These are phyloP conservation scores for Cyprinodon brontotheroides DNA, from an alignment of 2,113 vertebrate genomes.

Conservation along the genomic window DNA sequence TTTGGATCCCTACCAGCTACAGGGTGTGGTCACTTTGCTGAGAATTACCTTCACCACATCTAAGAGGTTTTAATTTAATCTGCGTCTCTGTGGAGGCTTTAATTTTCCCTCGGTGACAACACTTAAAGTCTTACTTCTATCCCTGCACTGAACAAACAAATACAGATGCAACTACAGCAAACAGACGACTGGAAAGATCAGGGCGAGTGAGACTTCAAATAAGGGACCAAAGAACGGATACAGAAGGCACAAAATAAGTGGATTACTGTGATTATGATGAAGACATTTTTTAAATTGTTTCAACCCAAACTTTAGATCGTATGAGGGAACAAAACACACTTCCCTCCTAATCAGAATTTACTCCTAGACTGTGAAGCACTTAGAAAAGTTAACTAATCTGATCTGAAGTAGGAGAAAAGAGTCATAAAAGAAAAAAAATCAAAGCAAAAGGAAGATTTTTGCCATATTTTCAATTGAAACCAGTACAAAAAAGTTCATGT, in stretches of 20 bases:
- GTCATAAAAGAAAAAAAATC: too few relatives aligned
- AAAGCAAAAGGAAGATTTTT: too few relatives aligned
- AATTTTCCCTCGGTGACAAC: constrained; percentile 18
- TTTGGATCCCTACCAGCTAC: constrained; percentile 26
- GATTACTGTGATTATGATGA: background rate
- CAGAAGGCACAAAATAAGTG: background rate
- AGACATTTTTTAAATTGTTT: too few relatives aligned
- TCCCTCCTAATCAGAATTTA: background rate
- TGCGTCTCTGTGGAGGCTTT: constrained; percentile 33
- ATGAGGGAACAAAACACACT: background rate
- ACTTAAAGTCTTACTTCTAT: constrained; percentile 22
- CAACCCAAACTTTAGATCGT: too few relatives aligned
- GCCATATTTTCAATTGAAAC: too few relatives aligned
- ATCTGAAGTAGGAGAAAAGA: constrained; percentile 5
- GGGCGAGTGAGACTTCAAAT: too few relatives aligned
- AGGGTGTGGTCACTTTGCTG: constrained; percentile 45
- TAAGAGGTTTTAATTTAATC: constrained; percentile 31
- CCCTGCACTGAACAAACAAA: constrained; percentile 19
- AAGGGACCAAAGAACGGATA: background rate
- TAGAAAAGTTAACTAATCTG: constrained; percentile 24
- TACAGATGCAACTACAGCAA: background rate
- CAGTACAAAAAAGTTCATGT: too few relatives aligned
- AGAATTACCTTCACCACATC: constrained; percentile 12
- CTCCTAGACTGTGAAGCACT: background rate
- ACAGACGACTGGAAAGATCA: constrained; percentile 8